phyloP scores from a whole-genome alignment of 2,797 vertebrate species.

The Onychomys torridus region DNA sequence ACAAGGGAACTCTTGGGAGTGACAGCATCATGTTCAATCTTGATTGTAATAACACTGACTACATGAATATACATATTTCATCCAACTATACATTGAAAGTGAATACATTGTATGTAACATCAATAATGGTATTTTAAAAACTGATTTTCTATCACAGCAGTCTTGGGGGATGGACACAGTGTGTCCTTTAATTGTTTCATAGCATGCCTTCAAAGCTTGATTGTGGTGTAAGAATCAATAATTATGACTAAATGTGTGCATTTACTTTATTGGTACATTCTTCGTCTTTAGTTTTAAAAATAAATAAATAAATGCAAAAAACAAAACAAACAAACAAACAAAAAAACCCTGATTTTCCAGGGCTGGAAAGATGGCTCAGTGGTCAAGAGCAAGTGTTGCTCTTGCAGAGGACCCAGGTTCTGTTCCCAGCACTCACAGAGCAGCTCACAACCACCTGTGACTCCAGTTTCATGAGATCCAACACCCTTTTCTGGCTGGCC shows the following conservation, averaged over 20 bases:
- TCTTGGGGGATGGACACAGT: too few relatives aligned
- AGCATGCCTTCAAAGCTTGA: not conserved
- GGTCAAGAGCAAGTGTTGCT: not conserved
- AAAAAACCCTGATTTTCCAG: not conserved
- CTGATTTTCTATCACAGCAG: not conserved
- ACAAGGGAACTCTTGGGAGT: not conserved
- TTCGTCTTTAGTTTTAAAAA: not conserved
- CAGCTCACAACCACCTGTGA: not conserved
- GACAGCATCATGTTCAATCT: not conserved
- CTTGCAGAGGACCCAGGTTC: not conserved
- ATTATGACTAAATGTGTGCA: not conserved
- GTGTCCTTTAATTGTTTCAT: not conserved
- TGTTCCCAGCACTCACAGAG: not conserved
- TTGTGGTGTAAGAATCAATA: not conserved
- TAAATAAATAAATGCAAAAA: not conserved
- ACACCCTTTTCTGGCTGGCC: not conserved
- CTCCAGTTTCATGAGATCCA: not conserved
- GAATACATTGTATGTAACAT: not conserved
- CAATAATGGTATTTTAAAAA: slow-evolving; percentile 37
- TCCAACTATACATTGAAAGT: slow-evolving; percentile 19
- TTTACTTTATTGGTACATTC: not conserved
- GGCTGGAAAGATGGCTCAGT: not conserved
- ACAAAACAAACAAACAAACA: too few relatives aligned
- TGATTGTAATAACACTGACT: not conserved
- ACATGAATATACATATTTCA: not conserved